Conservation (phyloP, 2,888 invertebrate genomes). For the Chirona hameri region DNA sequence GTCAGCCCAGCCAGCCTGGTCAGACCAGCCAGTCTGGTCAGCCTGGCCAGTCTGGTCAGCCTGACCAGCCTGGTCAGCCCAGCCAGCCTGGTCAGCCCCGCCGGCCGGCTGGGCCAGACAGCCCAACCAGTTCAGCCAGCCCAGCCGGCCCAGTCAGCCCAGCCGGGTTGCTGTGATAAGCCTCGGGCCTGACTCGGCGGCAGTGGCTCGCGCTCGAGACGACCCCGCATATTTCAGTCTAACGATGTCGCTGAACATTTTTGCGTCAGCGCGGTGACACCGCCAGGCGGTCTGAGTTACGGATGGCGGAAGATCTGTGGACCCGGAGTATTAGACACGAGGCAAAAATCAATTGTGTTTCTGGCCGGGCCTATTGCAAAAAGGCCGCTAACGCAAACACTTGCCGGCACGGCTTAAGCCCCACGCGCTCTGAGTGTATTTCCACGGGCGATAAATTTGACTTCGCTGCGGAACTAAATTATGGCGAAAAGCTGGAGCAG, state of each 20-base stretch:
- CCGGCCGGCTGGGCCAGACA: too few species aligned
- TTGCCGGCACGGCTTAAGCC: neutral
- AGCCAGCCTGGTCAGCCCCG: too few species aligned
- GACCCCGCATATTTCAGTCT: neutral
- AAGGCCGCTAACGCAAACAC: neutral
- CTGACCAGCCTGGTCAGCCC: too few species aligned
- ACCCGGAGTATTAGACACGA: neutral
- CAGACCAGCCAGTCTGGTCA: too few species aligned
- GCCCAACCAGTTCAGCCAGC: too few species aligned
- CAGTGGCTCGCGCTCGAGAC: neutral
- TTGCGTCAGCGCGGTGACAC: neutral
- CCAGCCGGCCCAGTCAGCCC: too few species aligned
- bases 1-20: too few species aligned
- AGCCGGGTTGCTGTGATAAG: neutral
- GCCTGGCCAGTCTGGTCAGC: too few species aligned
- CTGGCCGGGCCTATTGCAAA: neutral
- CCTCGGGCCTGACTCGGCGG: neutral
- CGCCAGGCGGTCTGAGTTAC: neutral
- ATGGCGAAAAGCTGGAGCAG: constrained; percentile 5
- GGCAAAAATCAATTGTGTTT: neutral
- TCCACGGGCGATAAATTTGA: neutral
- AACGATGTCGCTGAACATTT: constrained; percentile 23
- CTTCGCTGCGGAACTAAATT: neutral
- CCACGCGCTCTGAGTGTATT: neutral
- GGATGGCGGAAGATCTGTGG: neutral